A percentile compares a stretch with the other conserved stretches of the same genome.
Evolutionary conservation across 2,797 vertebrate genomes (phyloP).

Genomic region (Buphagus erythrorhynchus): DNA sequence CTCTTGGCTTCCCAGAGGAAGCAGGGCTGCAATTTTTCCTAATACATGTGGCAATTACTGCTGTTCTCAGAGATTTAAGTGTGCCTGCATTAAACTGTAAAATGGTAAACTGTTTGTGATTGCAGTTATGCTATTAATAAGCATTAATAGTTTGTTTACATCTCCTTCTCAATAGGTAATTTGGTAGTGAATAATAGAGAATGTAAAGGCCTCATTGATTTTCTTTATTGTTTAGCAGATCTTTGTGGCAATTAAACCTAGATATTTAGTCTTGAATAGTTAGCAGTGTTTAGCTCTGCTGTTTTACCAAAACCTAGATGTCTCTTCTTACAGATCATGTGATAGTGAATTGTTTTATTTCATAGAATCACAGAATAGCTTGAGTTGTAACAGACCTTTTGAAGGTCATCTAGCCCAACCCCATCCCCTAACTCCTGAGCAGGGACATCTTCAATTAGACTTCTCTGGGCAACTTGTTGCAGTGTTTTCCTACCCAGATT

Average conservation of each 20-base stretch:
- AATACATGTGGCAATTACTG: neutral
- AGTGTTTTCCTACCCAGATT: neutral
- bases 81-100: neutral
- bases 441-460: neutral
- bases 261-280: neutral
- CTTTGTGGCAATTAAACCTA: neutral
- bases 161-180: neutral
- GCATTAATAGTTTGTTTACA: neutral
- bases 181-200: neutral
- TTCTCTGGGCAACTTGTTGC: neutral
- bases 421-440: rapidly evolving
- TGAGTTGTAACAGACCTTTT: neutral
- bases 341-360: neutral
- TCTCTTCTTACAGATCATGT: neutral
- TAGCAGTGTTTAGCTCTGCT: neutral
- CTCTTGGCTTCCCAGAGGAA: neutral
- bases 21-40: conserved; percentile 6
- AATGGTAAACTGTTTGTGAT: neutral
- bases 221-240: neutral
- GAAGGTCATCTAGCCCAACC: neutral
- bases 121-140: neutral
- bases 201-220: neutral
- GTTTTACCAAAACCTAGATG: neutral
- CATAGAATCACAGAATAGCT: neutral
- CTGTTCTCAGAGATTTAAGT: neutral